phyloP scores from a whole-genome alignment of 2,888 invertebrate genomes.

The Isotomurus palustris region DNA sequence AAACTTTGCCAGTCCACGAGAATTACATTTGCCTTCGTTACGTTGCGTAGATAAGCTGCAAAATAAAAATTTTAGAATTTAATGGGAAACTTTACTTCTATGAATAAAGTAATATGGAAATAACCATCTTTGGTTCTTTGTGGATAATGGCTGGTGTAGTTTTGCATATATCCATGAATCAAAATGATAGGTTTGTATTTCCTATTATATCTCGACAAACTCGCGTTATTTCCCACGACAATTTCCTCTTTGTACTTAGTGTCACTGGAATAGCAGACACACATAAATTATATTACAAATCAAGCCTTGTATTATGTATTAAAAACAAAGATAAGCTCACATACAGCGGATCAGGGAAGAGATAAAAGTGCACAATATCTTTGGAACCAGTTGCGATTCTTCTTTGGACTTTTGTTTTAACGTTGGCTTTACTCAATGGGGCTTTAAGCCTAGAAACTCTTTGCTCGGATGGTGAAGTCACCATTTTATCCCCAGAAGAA shows the following conservation, averaged over 20 bases:
- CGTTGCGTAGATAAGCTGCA: conserved; percentile 31
- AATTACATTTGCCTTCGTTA: conserved; percentile 33
- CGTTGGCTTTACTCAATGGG: too few species aligned
- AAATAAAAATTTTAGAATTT: neutral
- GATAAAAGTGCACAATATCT: conserved; percentile 24
- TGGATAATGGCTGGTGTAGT: conserved; percentile 32
- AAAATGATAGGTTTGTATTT: conserved; percentile 31
- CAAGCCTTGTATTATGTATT: neutral
- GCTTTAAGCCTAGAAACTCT: too few species aligned
- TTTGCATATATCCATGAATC: conserved; percentile 39
- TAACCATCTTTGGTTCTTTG: conserved; percentile 37
- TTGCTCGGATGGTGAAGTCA: too few species aligned
- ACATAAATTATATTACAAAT: too few species aligned
- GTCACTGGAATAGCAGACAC: conserved; percentile 14
- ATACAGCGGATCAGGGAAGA: conserved; percentile 21
- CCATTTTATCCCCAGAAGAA: too few species aligned
- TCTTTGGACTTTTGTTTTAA: too few species aligned
- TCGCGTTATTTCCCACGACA: conserved; percentile 36
- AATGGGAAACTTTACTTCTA: neutral
- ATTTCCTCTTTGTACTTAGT: conserved; percentile 34
- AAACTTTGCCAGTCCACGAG: conserved; percentile 32
- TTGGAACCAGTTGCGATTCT: too few species aligned
- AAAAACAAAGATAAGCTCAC: neutral
- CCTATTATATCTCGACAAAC: conserved; percentile 28
- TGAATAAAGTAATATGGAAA: neutral